phyloP scores from a whole-genome alignment of 2,797 vertebrate genomes.

The Danionella dracula region DNA sequence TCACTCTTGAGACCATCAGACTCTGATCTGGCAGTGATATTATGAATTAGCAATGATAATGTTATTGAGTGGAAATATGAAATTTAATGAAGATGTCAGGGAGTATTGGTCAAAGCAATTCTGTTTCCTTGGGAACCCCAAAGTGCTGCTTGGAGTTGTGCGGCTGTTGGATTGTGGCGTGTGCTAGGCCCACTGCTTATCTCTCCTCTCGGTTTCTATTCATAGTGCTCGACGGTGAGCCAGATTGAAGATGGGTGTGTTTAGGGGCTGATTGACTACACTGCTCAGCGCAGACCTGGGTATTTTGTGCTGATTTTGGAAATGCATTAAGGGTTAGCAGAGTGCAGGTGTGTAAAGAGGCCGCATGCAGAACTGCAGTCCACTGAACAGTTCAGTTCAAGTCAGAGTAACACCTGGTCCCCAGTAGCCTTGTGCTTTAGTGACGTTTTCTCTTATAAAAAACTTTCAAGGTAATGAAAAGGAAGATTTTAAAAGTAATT shows the following conservation, averaged over 20 bases:
- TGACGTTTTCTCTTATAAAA: not conserved
- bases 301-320: slow-evolving; percentile 1
- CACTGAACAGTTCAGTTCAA: slow-evolving; percentile 10
- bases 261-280: slow-evolving; percentile 31
- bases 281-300: not conserved
- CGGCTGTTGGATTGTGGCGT: slow-evolving; percentile 59
- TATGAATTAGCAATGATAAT: slow-evolving; percentile 7
- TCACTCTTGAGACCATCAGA: not conserved
- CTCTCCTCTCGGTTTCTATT: slow-evolving; percentile 39
- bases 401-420: slow-evolving; percentile 26
- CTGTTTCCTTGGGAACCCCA: slow-evolving; percentile 74
- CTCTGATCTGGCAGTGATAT: not conserved
- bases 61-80: slow-evolving; percentile 18
- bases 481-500: too few species aligned
- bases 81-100: slow-evolving; percentile 34
- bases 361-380: not conserved
- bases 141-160: slow-evolving; percentile 63
- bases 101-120: slow-evolving; percentile 58
- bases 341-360: slow-evolving; percentile 27
- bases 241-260: slow-evolving; percentile 36
- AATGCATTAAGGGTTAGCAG: not conserved
- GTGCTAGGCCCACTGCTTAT: slow-evolving; percentile 54
- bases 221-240: slow-evolving; percentile 42
- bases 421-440: not conserved
- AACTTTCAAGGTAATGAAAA: not conserved